These are phyloP conservation scores for Orthosia cruda DNA, from an alignment of 2,888 invertebrate genomes.

Conservation along the genomic window DNA sequence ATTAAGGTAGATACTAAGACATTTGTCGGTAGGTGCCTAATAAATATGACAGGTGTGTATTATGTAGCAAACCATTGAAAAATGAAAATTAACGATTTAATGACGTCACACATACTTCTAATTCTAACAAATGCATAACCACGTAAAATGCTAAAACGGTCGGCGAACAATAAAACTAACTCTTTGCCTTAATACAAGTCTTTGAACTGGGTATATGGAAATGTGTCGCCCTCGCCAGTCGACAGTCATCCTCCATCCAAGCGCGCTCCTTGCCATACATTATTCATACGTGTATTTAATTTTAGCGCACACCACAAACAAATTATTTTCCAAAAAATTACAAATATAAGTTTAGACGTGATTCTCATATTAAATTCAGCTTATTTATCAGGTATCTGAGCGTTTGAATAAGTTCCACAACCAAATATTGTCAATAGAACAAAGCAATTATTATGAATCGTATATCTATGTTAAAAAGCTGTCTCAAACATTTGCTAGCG, in stretches of 20 bases:
- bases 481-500: background rate
- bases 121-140: slow-evolving; percentile 15
- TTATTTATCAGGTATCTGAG: too few relatives aligned
- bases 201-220: slow-evolving; percentile 62
- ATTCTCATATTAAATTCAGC: too few relatives aligned
- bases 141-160: slow-evolving; percentile 32
- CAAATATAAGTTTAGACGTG: too few relatives aligned
- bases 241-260: slow-evolving; percentile 36
- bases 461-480: background rate
- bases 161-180: slow-evolving; percentile 55
- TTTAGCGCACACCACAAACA: slow-evolving; percentile 30
- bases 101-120: too few relatives aligned
- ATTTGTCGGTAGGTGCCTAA: too few relatives aligned
- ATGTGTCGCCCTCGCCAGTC: slow-evolving; percentile 50
- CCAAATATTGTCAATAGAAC: background rate
- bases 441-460: background rate
- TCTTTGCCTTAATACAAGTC: slow-evolving; percentile 54
- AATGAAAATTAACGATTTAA: too few relatives aligned
- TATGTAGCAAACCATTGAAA: too few relatives aligned
- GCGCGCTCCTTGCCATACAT: slow-evolving; percentile 44
- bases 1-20: too few relatives aligned
- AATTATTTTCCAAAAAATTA: too few relatives aligned
- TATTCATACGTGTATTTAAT: slow-evolving; percentile 59
- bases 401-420: background rate
- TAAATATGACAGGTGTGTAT: too few relatives aligned